Base-by-base conservation (phyloP, 1,140 invertebrate genomes). In the Pseudachorutes palmiensis region DNA sequence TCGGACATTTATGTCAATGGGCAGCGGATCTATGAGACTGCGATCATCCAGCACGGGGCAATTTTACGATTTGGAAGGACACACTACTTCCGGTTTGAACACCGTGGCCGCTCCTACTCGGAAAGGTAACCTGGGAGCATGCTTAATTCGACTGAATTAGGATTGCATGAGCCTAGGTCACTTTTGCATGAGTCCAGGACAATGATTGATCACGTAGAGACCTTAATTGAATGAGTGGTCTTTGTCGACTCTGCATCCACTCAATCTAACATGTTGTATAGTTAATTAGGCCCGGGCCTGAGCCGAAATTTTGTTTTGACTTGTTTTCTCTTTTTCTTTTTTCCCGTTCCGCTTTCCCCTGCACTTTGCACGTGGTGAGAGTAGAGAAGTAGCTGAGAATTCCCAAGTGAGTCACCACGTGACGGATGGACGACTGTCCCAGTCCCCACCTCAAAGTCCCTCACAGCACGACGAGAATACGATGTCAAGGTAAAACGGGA, bases 1-100 rank as follows among this genome's bases (percentile, higher is more conserved):
- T 91, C 93, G 1, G 90, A 95, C 75, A 94, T 92, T 5, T 96
- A 91, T 76, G 91, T 97, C 61, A 94, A 97, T 78, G 90, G 91
- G 49, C 90, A 93, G 75, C 83, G 92, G 69, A 91, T 95, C 75
- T 87, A 87, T 75, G 92, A 97, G 77, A 94, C 93, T 1, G 94
- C 94, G 2, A 89, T 95, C 71, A 80, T 98, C 36, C 89, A 93
- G 82, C 76, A 93, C 81, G 91, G 91, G 64, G 88, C 87, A 70
- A 83, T 92, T 62, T 85, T 94, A 26, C 90, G 91, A 81, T 94
- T 94, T 82, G 90, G 94, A 71, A 82, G 92, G 75, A 87, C 91
- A 72, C 90, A 94, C 75, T 90, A 90, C 28, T 97, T 95, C 80
- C 85, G 92, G 73, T 97, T 97, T 81, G 83, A 94, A 70, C 94